phyloP scores from a whole-genome alignment of 2,888 invertebrate species.

The Allolobophora icterica region DNA sequence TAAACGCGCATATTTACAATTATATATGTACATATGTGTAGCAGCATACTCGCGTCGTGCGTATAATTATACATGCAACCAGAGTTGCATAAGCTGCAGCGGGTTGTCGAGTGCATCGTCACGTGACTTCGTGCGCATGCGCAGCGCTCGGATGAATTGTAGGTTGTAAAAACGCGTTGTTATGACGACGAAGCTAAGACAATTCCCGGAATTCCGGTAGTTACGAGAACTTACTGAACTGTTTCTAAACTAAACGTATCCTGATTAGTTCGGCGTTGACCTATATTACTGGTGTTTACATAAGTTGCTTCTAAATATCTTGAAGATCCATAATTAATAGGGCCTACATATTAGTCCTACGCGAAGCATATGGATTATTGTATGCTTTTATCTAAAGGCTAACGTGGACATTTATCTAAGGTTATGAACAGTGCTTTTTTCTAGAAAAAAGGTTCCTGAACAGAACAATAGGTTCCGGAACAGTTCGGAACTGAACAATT shows the following conservation, averaged over 20 bases:
- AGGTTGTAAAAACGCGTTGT: not conserved
- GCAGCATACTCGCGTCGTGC: not conserved
- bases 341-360: too few species aligned
- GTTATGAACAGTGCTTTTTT: too few species aligned
- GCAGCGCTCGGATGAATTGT: not conserved
- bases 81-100: not conserved
- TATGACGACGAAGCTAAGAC: not conserved
- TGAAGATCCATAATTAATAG: not conserved
- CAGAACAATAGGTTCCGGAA: too few species aligned
- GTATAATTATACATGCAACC: not conserved
- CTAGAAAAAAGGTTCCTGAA: too few species aligned
- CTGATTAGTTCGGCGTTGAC: not conserved
- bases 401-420: too few species aligned
- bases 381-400: too few species aligned
- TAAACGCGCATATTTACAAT: not conserved
- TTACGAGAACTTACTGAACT: not conserved
- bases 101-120: conserved; percentile 17
- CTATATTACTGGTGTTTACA: too few species aligned
- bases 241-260: not conserved
- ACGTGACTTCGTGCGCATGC: not conserved
- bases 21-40: not conserved
- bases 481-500: too few species aligned
- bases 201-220: not conserved
- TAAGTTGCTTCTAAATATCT: not conserved
- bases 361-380: too few species aligned